phyloP scores from a whole-genome alignment of 1,140 invertebrate species.

The Oscheius sp. region DNA sequence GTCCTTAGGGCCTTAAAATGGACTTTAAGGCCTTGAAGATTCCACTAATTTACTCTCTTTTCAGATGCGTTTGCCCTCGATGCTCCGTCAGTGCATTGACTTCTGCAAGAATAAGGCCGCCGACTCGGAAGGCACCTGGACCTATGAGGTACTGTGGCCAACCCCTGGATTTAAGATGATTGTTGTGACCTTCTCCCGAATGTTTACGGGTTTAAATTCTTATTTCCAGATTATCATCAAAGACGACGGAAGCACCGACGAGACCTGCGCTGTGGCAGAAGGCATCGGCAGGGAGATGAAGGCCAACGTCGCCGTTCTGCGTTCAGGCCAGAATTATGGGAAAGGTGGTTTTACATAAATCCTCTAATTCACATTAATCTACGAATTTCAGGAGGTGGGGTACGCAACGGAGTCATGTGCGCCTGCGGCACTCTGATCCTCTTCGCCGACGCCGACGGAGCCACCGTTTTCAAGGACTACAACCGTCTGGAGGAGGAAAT shows the following conservation, averaged over 20 bases:
- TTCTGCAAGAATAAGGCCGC: no score
- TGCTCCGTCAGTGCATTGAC: no score
- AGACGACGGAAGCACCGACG: constrained; percentile 56
- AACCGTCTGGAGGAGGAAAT: constrained; percentile 74
- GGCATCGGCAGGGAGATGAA: not conserved
- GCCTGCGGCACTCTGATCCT: constrained; percentile 80
- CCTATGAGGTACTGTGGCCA: no score
- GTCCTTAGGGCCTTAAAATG: no score
- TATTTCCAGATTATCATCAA: constrained; percentile 58
- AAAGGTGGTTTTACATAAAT: constrained; percentile 40
- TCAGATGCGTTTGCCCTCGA: no score
- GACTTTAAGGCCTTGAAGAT: no score
- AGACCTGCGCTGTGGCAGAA: constrained; percentile 50
- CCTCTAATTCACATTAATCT: not conserved
- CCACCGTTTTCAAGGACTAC: constrained; percentile 88
- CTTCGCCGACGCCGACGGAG: constrained; percentile 99
- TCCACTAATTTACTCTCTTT: no score
- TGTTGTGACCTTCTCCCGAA: no score
- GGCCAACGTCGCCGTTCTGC: constrained; percentile 43
- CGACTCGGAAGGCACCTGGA: no score
- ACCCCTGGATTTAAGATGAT: no score
- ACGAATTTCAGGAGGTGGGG: constrained; percentile 45
- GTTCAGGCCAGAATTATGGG: constrained; percentile 49
- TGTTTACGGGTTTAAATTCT: no score
- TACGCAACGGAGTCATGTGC: constrained; percentile 79